Percentiles rank a stretch among this genome's conserved stretches.
phyloP scores from a whole-genome alignment of 2,797 vertebrate species.

The Takifugu ocellatus region DNA sequence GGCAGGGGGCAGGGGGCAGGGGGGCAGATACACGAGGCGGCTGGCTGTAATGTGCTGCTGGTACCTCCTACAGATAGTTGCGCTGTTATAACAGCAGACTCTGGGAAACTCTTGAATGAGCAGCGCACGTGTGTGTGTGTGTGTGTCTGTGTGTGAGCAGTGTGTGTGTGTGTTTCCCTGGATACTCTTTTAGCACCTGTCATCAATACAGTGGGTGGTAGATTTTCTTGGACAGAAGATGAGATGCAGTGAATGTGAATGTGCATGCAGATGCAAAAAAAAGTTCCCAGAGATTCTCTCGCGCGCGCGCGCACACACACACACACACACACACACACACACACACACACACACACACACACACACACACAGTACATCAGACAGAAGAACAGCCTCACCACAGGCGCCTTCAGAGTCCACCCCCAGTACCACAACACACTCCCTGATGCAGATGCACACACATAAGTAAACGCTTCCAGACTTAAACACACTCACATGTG shows the following conservation, averaged over 20 bases:
- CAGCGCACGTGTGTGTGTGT: too few species aligned
- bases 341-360: too few species aligned
- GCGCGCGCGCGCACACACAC: neutral
- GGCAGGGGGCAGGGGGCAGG: constrained; percentile 6
- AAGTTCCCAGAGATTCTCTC: neutral
- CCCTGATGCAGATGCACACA: constrained; percentile 40
- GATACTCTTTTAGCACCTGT: constrained; percentile 60
- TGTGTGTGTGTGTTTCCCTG: constrained; percentile 9
- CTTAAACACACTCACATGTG: constrained; percentile 28
- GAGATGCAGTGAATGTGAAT: constrained; percentile 18
- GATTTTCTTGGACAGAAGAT: constrained; percentile 38
- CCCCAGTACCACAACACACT: constrained; percentile 45
- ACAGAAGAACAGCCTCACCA: constrained; percentile 49
- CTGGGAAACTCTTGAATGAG: too few species aligned
- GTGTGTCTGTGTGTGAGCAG: too few species aligned
- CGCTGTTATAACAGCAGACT: too few species aligned
- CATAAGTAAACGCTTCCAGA: constrained; percentile 16
- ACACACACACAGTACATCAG: constrained; percentile 14
- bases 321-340: constrained; percentile 1
- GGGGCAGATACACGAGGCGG: too few species aligned
- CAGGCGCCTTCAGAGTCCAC: constrained; percentile 58
- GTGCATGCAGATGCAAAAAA: neutral
- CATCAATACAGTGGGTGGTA: constrained; percentile 48
- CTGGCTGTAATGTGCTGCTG: too few species aligned
- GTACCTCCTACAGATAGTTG: too few species aligned